phyloP scores from a whole-genome alignment of 1,140 invertebrate species.

The Drosophila subpulchrella region DNA sequence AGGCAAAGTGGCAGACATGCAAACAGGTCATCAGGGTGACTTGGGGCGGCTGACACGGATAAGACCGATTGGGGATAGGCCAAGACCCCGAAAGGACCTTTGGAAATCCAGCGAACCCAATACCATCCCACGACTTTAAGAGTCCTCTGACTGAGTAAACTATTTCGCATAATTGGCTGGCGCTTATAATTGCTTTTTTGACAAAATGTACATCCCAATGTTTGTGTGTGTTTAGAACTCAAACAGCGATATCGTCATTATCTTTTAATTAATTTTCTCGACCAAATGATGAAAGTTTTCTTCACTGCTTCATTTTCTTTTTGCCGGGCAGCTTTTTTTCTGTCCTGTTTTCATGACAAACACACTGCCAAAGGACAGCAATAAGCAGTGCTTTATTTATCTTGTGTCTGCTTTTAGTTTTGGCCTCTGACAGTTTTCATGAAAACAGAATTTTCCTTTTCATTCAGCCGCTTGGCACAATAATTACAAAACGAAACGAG shows the following conservation, averaged over 20 bases:
- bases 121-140: constrained; percentile 1
- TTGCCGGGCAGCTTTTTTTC: constrained; percentile 11
- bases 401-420: constrained; percentile 66
- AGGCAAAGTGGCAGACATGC: constrained; percentile 71
- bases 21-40: constrained; percentile 62
- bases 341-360: constrained; percentile 37
- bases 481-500: constrained; percentile 57
- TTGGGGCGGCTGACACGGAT: constrained; percentile 23
- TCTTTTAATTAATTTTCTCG: constrained; percentile 80
- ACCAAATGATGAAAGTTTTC: constrained; percentile 57
- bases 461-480: constrained; percentile 48
- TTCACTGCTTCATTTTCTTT: constrained; percentile 37
- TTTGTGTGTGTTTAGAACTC: constrained; percentile 27
- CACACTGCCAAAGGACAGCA: constrained; percentile 47
- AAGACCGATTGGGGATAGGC: constrained; percentile 28
- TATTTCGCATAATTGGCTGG: constrained; percentile 52
- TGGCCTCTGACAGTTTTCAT: constrained; percentile 57
- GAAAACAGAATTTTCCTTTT: constrained; percentile 55
- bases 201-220: constrained; percentile 34
- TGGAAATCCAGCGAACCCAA: too few species aligned
- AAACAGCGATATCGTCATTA: constrained; percentile 69
- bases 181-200: constrained; percentile 49
- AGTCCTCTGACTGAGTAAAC: constrained; percentile 5
- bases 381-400: constrained; percentile 59
- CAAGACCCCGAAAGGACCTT: neutral